phyloP scores from a whole-genome alignment of 1,140 invertebrate species.

The Euwallacea similis region DNA sequence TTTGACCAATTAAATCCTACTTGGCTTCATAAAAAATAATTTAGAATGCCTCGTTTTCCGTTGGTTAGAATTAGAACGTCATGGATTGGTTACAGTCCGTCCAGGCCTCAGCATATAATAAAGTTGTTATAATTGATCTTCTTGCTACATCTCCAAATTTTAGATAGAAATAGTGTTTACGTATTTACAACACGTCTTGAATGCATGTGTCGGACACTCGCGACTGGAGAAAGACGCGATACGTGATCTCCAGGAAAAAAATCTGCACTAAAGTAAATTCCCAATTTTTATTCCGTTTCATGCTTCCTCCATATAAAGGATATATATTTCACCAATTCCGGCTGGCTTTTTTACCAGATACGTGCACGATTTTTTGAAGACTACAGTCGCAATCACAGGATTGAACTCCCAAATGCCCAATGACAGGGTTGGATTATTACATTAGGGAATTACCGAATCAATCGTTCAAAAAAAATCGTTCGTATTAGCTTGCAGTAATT shows the following conservation, averaged over 20 bases:
- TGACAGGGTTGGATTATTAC: not conserved
- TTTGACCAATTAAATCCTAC: constrained; percentile 22
- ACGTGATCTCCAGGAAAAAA: constrained; percentile 3
- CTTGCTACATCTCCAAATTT: too few relatives aligned
- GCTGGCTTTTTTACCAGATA: not conserved
- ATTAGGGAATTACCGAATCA: constrained; percentile 4
- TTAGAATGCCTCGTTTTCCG: too few relatives aligned
- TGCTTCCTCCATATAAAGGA: not conserved
- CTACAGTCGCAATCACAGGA: too few relatives aligned
- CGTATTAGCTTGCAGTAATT: not conserved
- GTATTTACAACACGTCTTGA: not conserved
- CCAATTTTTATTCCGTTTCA: not conserved
- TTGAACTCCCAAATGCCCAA: too few relatives aligned
- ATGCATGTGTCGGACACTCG: not conserved
- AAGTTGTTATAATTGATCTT: too few relatives aligned
- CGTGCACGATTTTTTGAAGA: too few relatives aligned
- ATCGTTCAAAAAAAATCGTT: not conserved
- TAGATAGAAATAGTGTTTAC: not conserved
- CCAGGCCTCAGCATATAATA: too few relatives aligned
- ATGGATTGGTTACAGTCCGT: too few relatives aligned
- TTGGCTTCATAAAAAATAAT: not conserved
- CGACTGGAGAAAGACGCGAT: not conserved
- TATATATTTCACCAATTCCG: not conserved
- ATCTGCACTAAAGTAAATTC: not conserved
- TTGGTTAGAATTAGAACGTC: too few relatives aligned